These are phyloP conservation scores for Tautogolabrus adspersus DNA, from an alignment of 2,113 vertebrate genomes.

Conservation along the genomic window DNA sequence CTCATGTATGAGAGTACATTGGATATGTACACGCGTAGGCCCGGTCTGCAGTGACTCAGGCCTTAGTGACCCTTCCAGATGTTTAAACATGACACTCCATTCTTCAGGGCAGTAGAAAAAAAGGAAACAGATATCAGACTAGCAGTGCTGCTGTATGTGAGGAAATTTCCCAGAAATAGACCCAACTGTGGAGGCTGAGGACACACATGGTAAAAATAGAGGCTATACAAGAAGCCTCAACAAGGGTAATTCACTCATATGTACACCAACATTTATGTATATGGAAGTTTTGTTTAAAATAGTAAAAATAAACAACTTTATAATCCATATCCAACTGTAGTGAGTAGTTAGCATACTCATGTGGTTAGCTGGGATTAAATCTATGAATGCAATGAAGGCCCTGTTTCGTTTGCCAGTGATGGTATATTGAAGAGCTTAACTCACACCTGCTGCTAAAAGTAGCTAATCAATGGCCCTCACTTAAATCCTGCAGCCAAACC, in stretches of 20 bases:
- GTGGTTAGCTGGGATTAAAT: no score
- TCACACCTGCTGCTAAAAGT: no score
- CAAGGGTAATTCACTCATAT: background rate
- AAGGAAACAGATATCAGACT: slow-evolving; percentile 41
- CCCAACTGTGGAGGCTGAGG: slow-evolving; percentile 55
- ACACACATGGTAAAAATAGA: slow-evolving; percentile 65
- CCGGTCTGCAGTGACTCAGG: slow-evolving; percentile 64
- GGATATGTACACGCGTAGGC: background rate
- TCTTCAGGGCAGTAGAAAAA: slow-evolving; percentile 26
- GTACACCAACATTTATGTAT: slow-evolving; percentile 6
- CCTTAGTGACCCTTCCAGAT: slow-evolving; percentile 51
- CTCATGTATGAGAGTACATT: slow-evolving; percentile 12
- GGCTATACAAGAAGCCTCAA: slow-evolving; percentile 30
- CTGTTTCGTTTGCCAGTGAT: no score
- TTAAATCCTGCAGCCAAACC: no score
- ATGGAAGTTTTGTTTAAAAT: background rate
- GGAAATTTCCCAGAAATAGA: slow-evolving; percentile 64
- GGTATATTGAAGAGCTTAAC: no score
- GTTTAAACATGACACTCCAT: slow-evolving; percentile 15
- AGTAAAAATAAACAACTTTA: no score
- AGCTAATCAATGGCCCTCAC: no score
- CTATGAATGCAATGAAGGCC: no score
- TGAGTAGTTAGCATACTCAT: no score
- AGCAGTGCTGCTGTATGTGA: slow-evolving; percentile 63
- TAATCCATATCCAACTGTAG: no score